These are phyloP conservation scores for Poeciliopsis retropinna DNA, from an alignment of 2,113 vertebrate species.

Conservation along the genomic window DNA sequence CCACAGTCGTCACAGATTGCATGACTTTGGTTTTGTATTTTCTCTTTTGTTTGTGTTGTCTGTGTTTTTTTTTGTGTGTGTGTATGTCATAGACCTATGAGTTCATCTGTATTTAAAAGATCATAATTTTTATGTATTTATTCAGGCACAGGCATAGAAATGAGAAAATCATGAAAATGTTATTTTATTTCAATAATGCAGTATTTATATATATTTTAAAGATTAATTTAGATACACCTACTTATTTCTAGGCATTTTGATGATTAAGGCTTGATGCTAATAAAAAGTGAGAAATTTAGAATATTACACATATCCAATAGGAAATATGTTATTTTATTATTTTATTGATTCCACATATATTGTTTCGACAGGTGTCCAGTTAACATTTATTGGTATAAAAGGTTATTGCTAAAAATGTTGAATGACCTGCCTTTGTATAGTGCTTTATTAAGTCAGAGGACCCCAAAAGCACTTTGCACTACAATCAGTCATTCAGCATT, in stretches of 20 bases:
- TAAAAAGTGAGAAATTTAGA: neutral
- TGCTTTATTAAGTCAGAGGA: too few relatives aligned
- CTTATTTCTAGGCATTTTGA: neutral
- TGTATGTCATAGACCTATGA: conserved; percentile 36
- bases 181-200: neutral
- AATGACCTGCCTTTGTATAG: too few relatives aligned
- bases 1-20: conserved; percentile 69
- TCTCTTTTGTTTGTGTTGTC: conserved; percentile 20
- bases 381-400: too few relatives aligned
- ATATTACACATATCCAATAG: neutral
- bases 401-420: too few relatives aligned
- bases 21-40: conserved; percentile 50
- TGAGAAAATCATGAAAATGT: neutral
- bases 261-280: neutral
- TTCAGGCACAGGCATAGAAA: neutral
- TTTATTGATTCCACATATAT: too few relatives aligned
- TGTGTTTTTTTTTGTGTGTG: conserved; percentile 28
- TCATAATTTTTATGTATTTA: neutral
- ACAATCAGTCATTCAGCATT: too few relatives aligned
- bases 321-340: neutral
- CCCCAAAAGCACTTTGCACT: too few relatives aligned
- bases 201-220: neutral
- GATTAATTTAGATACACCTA: neutral
- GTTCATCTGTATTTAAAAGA: conserved; percentile 20
- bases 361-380: too few relatives aligned